These are phyloP conservation scores for Carduelis carduelis DNA, from an alignment of 2,797 vertebrate genomes.

Conservation along the genomic window DNA sequence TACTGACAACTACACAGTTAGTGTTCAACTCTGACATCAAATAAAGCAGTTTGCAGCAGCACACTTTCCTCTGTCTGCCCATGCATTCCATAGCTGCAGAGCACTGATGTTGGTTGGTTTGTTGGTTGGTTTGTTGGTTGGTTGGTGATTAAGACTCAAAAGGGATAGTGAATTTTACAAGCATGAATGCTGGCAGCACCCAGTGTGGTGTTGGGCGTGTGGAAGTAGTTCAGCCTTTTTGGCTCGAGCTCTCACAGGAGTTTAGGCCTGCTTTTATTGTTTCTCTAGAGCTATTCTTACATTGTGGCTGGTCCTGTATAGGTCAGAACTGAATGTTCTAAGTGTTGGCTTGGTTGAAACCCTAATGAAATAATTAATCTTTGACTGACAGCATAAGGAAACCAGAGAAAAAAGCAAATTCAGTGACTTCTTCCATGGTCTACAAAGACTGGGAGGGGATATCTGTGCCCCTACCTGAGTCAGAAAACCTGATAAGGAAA, in stretches of 20 bases:
- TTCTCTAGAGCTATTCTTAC: neutral
- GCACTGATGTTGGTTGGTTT: neutral
- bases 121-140: neutral
- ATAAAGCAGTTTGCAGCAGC: neutral
- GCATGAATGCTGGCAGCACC: neutral
- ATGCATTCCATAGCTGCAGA: neutral
- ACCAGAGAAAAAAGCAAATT: neutral
- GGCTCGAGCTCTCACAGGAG: neutral
- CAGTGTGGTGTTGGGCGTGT: neutral
- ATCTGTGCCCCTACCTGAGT: neutral
- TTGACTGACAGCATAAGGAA: neutral
- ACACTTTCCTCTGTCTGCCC: neutral
- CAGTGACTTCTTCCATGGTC: neutral
- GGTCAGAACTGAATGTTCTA: neutral
- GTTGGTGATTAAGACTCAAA: neutral
- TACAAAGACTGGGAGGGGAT: neutral
- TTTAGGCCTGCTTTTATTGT: neutral
- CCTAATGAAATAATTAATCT: neutral
- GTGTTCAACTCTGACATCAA: neutral
- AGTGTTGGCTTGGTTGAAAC: neutral
- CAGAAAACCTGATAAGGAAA: neutral
- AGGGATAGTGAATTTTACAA: neutral
- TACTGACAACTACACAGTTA: neutral
- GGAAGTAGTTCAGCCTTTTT: neutral
- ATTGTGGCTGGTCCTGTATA: neutral